Percentiles rank a stretch among this genome's conserved stretches.
phyloP scores from a whole-genome alignment of 2,797 vertebrate species.

The Okamejei kenojei region DNA sequence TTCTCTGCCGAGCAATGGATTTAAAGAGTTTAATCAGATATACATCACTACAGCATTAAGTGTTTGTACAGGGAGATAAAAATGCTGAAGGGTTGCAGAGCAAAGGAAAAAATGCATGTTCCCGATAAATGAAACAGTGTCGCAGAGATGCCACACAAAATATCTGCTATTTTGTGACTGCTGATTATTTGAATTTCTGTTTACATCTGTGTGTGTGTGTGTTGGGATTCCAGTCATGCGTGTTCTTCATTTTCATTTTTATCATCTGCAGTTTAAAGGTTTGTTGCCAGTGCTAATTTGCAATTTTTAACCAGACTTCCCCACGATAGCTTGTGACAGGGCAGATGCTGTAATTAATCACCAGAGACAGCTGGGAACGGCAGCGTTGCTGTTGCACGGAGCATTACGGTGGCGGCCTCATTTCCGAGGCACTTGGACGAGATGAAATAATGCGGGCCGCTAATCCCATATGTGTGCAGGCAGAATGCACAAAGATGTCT shows the following conservation, averaged over 20 bases:
- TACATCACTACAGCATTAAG: slow-evolving; percentile 62
- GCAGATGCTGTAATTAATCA: slow-evolving; percentile 99
- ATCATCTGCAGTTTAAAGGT: slow-evolving; percentile 97
- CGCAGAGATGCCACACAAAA: slow-evolving; percentile 61
- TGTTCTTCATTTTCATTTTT: slow-evolving; percentile 98
- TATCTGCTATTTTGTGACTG: slow-evolving; percentile 68
- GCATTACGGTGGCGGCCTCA: slow-evolving; percentile 27
- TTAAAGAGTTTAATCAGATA: slow-evolving; percentile 54
- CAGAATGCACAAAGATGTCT: slow-evolving; percentile 27
- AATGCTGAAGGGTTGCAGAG: slow-evolving; percentile 76
- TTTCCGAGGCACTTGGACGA: slow-evolving; percentile 37
- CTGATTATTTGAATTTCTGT: slow-evolving; percentile 59
- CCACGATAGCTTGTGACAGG: slow-evolving; percentile 92
- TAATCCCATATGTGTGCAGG: slow-evolving; percentile 33
- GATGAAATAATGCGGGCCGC: slow-evolving; percentile 35
- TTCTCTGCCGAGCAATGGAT: slow-evolving; percentile 42
- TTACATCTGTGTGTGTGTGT: slow-evolving; percentile 53
- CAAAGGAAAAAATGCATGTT: slow-evolving; percentile 48
- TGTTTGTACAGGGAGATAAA: slow-evolving; percentile 86
- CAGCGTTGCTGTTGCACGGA: slow-evolving; percentile 33
- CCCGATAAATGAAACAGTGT: slow-evolving; percentile 22
- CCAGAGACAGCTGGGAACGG: slow-evolving; percentile 71
- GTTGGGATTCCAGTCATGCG: slow-evolving; percentile 90
- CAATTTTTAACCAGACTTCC: slow-evolving; percentile 89
- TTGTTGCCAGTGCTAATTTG: slow-evolving; percentile 96